Evolutionary conservation across 2,113 vertebrate species (phyloP).

Genomic region (Crotalus helleri): DNA sequence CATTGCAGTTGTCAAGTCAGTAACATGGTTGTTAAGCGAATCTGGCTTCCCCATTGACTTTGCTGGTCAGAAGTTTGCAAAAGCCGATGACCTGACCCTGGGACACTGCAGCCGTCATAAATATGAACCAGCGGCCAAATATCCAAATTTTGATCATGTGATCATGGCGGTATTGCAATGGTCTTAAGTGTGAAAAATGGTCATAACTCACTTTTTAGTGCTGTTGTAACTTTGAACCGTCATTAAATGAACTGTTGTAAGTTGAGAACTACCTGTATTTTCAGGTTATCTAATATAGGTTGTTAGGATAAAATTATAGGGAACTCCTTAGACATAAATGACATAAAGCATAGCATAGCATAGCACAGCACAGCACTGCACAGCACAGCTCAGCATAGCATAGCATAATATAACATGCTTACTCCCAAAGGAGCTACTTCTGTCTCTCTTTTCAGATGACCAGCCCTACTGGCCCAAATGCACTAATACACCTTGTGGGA

Average conservation of each 20-base stretch:
- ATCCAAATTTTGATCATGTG: not conserved
- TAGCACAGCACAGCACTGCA: too few species aligned
- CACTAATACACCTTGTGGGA: too few species aligned
- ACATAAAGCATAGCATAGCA: not conserved
- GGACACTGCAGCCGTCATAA: not conserved
- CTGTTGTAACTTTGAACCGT: not conserved
- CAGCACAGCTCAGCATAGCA: too few species aligned
- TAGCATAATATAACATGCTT: too few species aligned
- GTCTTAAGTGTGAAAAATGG: not conserved
- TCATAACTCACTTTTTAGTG: not conserved
- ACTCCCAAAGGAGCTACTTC: too few species aligned
- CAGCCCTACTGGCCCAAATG: too few species aligned
- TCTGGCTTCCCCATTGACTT: not conserved
- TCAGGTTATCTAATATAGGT: not conserved
- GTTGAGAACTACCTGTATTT: not conserved
- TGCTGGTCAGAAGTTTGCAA: not conserved
- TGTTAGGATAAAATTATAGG: not conserved
- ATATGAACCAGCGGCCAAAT: not conserved
- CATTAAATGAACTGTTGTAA: not conserved
- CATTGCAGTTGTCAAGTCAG: not conserved
- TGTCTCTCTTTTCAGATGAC: too few species aligned
- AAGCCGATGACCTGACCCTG: not conserved
- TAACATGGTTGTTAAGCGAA: not conserved
- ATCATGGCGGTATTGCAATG: not conserved
- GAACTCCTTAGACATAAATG: not conserved